A percentile compares a stretch with the other conserved stretches of the same genome.
Conservation (phyloP, 2,113 vertebrate genomes). For the Dicaeum eximium region DNA sequence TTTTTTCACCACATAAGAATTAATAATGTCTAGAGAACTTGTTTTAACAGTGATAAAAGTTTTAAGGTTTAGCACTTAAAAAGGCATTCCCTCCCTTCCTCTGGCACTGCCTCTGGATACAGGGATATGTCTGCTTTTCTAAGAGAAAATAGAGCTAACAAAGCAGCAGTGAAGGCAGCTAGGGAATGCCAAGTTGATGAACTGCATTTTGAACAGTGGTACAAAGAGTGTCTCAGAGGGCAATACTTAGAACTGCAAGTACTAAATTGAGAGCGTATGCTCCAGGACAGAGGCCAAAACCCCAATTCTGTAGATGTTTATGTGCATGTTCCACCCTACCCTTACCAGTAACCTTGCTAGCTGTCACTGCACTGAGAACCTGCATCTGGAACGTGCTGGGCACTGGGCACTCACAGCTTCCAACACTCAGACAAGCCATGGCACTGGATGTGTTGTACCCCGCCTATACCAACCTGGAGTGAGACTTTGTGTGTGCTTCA, state of each 20-base stretch:
- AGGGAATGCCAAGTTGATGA: background rate
- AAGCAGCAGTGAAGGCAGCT: background rate
- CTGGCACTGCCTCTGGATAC: background rate
- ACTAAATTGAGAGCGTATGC: background rate
- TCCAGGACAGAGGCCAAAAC: background rate
- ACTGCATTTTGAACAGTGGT: background rate
- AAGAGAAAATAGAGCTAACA: background rate
- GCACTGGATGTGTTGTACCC: accelerated
- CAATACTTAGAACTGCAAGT: background rate
- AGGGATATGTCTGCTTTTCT: background rate
- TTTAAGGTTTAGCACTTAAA: background rate
- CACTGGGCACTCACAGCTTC: background rate
- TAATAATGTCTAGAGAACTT: background rate
- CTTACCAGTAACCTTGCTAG: background rate
- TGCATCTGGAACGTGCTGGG: background rate
- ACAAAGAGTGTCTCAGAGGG: background rate
- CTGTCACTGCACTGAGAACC: background rate
- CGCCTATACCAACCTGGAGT: background rate
- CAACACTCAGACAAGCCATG: background rate
- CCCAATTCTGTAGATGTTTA: background rate
- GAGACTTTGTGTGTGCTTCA: background rate
- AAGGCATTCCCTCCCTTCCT: background rate
- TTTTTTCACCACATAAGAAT: background rate
- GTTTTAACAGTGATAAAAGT: background rate
- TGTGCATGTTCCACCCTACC: background rate